Evolutionary conservation across 2,797 vertebrate species (phyloP).

Genomic region (Notolabrus celidotus): DNA sequence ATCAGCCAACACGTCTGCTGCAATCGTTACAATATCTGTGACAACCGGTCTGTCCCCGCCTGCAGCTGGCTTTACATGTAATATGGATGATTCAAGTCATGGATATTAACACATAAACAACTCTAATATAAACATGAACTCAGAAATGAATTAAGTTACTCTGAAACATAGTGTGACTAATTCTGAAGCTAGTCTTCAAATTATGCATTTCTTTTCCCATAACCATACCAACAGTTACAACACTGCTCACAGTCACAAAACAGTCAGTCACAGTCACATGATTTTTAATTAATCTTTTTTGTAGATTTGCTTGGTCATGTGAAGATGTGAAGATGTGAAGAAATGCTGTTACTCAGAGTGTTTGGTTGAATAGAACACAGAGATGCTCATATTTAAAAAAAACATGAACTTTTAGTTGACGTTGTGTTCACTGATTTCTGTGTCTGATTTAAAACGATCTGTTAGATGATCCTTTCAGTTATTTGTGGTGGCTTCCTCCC

Average conservation of each 20-base stretch:
- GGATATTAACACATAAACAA: not conserved
- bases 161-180: not conserved
- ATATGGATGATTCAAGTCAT: not conserved
- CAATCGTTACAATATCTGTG: not conserved
- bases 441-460: not conserved
- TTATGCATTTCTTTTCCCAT: too few relatives aligned
- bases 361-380: too few relatives aligned
- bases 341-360: too few relatives aligned
- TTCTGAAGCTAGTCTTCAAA: not conserved
- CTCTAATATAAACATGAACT: too few relatives aligned
- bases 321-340: too few relatives aligned
- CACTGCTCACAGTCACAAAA: too few relatives aligned
- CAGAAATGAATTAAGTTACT: not conserved
- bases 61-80: constrained; percentile 17
- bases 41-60: not conserved
- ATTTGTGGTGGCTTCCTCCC: not conserved
- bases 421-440: not conserved
- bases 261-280: too few relatives aligned
- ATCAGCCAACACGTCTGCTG: constrained; percentile 5
- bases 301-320: too few relatives aligned
- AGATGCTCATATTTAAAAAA: too few relatives aligned
- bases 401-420: not conserved
- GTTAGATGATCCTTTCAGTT: not conserved
- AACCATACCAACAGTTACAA: not conserved
- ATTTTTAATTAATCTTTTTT: too few relatives aligned